Conservation (phyloP, 2,888 invertebrate genomes). For the Leptarthrus brevirostris region DNA sequence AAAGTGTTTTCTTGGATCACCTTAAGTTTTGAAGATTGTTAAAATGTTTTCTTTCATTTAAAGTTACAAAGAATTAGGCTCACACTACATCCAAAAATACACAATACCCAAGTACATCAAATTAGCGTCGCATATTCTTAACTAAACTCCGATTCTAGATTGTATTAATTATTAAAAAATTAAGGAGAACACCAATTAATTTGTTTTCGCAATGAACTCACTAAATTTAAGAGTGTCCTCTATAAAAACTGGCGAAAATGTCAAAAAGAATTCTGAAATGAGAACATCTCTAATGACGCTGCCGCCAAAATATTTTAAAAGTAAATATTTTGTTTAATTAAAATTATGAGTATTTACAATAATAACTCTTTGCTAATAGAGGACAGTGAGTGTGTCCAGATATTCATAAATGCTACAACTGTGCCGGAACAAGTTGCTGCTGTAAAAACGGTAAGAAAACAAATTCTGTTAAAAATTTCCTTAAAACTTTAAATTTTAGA, state of each 20-base stretch:
- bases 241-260: constrained; percentile 59
- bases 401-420: constrained; percentile 57
- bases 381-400: background rate
- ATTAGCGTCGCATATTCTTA: too few relatives aligned
- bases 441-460: constrained; percentile 58
- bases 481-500: constrained; percentile 42
- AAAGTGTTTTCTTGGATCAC: too few relatives aligned
- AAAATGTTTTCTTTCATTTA: too few relatives aligned
- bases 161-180: too few relatives aligned
- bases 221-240: constrained; percentile 59
- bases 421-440: constrained; percentile 60
- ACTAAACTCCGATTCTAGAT: too few relatives aligned
- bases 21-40: too few relatives aligned
- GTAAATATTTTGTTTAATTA: background rate
- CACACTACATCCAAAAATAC: too few relatives aligned
- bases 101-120: too few relatives aligned
- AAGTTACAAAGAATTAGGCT: too few relatives aligned
- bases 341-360: background rate
- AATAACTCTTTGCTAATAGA: too few relatives aligned
- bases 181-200: too few relatives aligned
- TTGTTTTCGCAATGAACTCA: constrained; percentile 62
- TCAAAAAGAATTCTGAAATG: constrained; percentile 60
- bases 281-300: constrained; percentile 57
- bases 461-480: background rate
- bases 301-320: constrained; percentile 55